Conservation (phyloP, 2,113 vertebrate species). For the Tragelaphus imberbis region DNA sequence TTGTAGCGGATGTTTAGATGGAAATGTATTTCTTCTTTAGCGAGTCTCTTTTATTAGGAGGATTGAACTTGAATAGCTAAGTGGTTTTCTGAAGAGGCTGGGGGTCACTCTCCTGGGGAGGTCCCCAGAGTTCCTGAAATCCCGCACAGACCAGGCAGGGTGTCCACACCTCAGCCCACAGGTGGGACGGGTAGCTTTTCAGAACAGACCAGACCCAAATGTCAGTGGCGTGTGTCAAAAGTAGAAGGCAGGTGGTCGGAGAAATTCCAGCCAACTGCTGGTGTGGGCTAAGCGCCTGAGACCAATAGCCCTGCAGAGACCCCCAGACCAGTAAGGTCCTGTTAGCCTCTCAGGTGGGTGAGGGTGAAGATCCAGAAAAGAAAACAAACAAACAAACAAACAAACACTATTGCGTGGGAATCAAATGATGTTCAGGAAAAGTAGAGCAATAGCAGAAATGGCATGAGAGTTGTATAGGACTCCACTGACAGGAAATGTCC, state of each 20-base stretch:
- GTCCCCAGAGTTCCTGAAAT: fast-evolving
- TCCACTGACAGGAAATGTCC: fast-evolving
- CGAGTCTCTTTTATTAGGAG: not conserved
- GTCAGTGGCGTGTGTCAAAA: no score
- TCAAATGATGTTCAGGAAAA: not conserved
- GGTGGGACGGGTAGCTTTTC: fast-evolving
- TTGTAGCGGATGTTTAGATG: not conserved
- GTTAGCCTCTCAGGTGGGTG: fast-evolving
- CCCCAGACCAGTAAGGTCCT: fast-evolving
- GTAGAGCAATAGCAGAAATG: fast-evolving
- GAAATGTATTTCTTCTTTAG: not conserved
- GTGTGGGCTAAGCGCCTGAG: fast-evolving
- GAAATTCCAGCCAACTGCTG: fast-evolving
- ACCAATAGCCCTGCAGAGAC: fast-evolving
- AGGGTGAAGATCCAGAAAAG: not conserved
- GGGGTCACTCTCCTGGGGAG: fast-evolving
- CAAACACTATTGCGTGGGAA: fast-evolving
- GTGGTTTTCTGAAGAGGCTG: no score
- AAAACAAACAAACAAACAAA: not conserved
- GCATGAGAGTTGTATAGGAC: fast-evolving
- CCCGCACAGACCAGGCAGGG: not conserved
- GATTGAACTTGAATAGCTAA: not conserved
- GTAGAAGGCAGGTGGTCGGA: not conserved
- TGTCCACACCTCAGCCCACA: fast-evolving
- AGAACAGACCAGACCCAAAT: fast-evolving